Evolutionary conservation across 2,888 invertebrate genomes (phyloP), one percentile per base, ranked within the genome.

Genomic region (Tiliacea aurago): DNA sequence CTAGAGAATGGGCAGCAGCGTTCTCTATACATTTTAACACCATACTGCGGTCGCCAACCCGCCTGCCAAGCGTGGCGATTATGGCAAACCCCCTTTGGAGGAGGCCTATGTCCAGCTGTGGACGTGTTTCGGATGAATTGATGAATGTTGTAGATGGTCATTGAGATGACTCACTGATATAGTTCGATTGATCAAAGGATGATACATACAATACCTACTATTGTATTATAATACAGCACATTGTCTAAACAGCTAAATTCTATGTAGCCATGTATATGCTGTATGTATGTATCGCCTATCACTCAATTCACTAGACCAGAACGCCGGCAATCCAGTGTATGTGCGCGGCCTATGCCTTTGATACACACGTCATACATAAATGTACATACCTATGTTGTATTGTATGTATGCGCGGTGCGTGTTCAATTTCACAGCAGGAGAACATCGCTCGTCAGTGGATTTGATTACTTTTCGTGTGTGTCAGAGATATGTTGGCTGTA

Each of bases 391-490:
- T 4, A 63, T 10, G 18, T n/a, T n/a, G 18, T 18, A 18, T 4
- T 11, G 23, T 15, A 11, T 23, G 47, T 47, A 4, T 28, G 53
- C 41, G 13, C 28, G 47, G 9, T 28, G 62, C 65, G 75, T 56
- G 28, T 78, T 78, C 51, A 47, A 71, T 63, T 41, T 51, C 63
- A 63, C 41, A 63, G 33, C 28, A 45, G 37, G 37, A 45, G 18
- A 62, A 49, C 43, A 18, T 33, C 71, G 33, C 43, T 71, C 51
- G 63, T 47, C 51, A n/a, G n/a, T n/a, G 15, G 51, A 78, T 78
- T 51, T 47, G 28, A 63, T 63, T 63, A 41, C 43, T 41, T 45
- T 56, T 51, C n/a, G 33, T 15, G 49, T 55, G 15, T 10, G 33
- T 3, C 47, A 63, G 45, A 28, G 20, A 28, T 20, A 47, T 47